Evolutionary conservation across 2,113 vertebrate genomes (phyloP), one percentile per base, ranked within the genome.

Genomic region (Eubucco bourcierii): DNA sequence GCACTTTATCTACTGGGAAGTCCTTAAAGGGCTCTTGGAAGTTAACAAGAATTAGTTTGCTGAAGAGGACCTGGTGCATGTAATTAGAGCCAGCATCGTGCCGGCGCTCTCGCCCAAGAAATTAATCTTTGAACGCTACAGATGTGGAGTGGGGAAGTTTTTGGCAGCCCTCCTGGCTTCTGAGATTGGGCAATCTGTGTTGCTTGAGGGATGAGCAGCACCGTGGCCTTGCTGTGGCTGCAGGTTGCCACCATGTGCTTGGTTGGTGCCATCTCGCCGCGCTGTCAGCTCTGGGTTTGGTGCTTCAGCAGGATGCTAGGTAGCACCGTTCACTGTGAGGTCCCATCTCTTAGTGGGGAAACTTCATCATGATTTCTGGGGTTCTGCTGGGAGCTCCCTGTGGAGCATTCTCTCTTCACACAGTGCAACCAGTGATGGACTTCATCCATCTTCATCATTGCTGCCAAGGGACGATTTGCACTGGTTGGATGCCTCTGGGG

Each of bases 381-480:
- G 39, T 34, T 41, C 56, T 21, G 47, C 23, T 28, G 34, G 73
- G 55, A 25, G 46, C 9, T 63, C 29, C 13, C 33, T 74, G n/a
- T 56, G 12, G 25, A 63, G 55, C 25, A 11, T 20, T 46, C 7
- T 5, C 3, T 16, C 16, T 9, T 24, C 3, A 5, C 3, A 1
- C 14, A 19, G 25, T 0, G 31, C 66, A 50, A 50, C 37, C 53
- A 29, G 44, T 0, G 17, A 58, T 50, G 65, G 28, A 81, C 58
- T 39, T 39, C 97, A 98, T 98, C 98, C 97, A 97, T 98, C 98
- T 98, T 98, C 98, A 98, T 98, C 98, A 98, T 98, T 97, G 96
- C 97, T 97, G 97, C 95, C 96, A 66, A 96, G 98, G 98, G 98
- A 98, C 97, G 97, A 75, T 97, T 98, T 97, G 96, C 97, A 94